Percentiles rank a stretch among this genome's conserved stretches.
These are phyloP conservation scores for Caracal caracal DNA, from an alignment of 2,113 vertebrate species.

Conservation along the genomic window DNA sequence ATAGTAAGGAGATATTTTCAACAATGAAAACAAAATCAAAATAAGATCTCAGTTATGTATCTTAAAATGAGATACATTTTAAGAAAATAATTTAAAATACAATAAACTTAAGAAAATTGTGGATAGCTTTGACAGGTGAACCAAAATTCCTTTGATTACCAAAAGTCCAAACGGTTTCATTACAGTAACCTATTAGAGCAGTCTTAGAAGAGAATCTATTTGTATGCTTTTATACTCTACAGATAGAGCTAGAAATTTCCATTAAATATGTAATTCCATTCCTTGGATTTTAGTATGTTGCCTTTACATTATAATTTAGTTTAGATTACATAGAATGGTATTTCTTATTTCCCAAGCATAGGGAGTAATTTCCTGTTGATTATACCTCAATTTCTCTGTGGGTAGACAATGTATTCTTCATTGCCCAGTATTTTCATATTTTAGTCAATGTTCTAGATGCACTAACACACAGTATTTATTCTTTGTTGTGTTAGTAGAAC, in stretches of 20 bases:
- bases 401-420: neutral
- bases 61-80: neutral
- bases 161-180: neutral
- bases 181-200: neutral
- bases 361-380: neutral
- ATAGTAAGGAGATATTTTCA: slow-evolving; percentile 14
- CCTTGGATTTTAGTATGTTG: neutral
- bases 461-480: neutral
- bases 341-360: neutral
- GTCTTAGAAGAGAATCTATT: neutral
- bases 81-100: neutral
- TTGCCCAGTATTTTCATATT: neutral
- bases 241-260: neutral
- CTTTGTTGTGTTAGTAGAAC: neutral
- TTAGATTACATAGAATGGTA: too few species aligned
- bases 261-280: neutral
- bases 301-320: neutral
- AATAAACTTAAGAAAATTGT: neutral
- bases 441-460: neutral
- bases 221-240: neutral
- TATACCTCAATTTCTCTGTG: neutral
- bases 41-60: neutral
- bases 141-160: neutral
- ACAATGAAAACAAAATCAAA: neutral
- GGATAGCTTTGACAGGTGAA: neutral